phyloP scores from a whole-genome alignment of 2,113 vertebrate species.

The Jacana jacana region DNA sequence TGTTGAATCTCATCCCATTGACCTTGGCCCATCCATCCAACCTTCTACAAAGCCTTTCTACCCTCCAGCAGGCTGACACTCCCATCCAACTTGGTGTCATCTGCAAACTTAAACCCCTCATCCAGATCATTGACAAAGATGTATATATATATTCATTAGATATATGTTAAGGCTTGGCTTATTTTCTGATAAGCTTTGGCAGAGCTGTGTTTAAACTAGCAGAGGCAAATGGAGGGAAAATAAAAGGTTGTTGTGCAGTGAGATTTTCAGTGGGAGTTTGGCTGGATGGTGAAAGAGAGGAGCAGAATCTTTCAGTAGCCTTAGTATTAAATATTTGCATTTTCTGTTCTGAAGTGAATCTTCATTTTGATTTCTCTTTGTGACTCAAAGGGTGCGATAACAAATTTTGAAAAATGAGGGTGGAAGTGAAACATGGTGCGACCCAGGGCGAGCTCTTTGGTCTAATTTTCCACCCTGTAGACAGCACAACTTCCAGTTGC shows the following conservation, averaged over 20 bases:
- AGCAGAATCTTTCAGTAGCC: not conserved
- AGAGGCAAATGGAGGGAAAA: not conserved
- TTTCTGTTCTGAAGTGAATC: not conserved
- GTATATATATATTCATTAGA: too few species aligned
- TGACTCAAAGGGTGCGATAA: not conserved
- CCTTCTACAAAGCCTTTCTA: too few species aligned
- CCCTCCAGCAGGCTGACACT: not conserved
- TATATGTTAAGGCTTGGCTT: not conserved
- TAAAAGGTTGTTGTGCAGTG: not conserved
- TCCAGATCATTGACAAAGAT: not conserved
- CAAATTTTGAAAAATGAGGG: not conserved
- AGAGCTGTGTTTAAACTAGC: not conserved
- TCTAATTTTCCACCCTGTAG: constrained; percentile 51
- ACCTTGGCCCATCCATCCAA: too few species aligned
- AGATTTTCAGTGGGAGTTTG: not conserved
- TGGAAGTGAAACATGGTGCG: not conserved
- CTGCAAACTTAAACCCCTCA: not conserved
- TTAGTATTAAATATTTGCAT: not conserved
- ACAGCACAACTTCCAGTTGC: constrained; percentile 13
- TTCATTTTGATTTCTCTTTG: not conserved
- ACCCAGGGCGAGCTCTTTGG: constrained; percentile 46
- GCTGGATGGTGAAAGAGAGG: not conserved
- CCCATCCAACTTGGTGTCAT: not conserved
- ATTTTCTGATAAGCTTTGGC: not conserved
- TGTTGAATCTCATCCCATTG: too few species aligned